Conservation (phyloP, 2,888 invertebrate genomes). For the Scaptomyza reducta region DNA sequence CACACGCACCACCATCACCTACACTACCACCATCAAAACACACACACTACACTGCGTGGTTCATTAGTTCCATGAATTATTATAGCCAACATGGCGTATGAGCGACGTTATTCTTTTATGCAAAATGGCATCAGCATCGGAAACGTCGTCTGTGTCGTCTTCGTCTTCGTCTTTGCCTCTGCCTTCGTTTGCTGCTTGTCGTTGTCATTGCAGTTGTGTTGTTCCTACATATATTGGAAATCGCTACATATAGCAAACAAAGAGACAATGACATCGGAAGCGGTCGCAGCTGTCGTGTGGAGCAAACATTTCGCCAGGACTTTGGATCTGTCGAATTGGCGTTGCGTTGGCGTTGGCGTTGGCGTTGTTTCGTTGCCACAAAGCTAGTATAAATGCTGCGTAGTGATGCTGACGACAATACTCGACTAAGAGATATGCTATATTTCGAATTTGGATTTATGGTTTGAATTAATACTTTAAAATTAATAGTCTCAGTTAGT, state of each 20-base stretch:
- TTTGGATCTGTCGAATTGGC: constrained; percentile 32
- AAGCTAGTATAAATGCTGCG: constrained; percentile 5
- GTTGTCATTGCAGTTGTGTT: constrained; percentile 12
- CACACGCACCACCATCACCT: neutral
- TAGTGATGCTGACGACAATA: neutral
- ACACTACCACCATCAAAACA: constrained; percentile 13
- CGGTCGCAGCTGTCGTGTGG: constrained; percentile 47
- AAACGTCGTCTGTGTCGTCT: neutral
- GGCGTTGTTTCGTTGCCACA: neutral
- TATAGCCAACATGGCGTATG: constrained; percentile 68
- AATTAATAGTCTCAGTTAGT: too few species aligned
- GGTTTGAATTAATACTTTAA: too few species aligned
- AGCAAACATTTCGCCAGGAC: constrained; percentile 40
- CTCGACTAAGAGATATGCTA: constrained; percentile 25
- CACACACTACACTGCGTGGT: constrained; percentile 56
- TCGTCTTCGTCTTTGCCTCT: neutral
- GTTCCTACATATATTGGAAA: constrained; percentile 44
- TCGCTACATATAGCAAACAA: constrained; percentile 17
- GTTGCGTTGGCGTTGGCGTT: neutral
- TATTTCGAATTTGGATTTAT: too few species aligned
- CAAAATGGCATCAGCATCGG: constrained; percentile 41
- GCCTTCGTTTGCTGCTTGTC: neutral
- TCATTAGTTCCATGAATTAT: constrained; percentile 69
- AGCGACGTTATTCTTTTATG: constrained; percentile 61
- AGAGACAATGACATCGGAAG: constrained; percentile 21